Base-by-base conservation (phyloP, 2,113 vertebrate species). In the Chinchilla lanigera region DNA sequence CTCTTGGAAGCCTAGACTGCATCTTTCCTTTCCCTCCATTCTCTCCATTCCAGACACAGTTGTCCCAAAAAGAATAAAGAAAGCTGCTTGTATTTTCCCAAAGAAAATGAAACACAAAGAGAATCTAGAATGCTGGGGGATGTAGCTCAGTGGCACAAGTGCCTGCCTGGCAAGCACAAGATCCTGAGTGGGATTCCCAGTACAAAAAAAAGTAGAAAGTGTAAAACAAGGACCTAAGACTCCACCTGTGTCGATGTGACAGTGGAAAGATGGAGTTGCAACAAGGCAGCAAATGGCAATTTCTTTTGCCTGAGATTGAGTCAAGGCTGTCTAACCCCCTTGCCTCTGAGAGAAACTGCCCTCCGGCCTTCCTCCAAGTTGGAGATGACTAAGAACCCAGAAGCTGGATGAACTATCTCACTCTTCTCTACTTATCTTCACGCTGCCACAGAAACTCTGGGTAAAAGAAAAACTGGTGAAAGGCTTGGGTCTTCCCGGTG, bases 31-130 rank as follows among this genome's bases (percentile, higher is more conserved):
- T 30, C 38, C 92, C 38, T 65, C 58, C 19, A 44, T 87, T 35
- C 47, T 91, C 3, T 50, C 77, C 47, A 81, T 44, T 92, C 52
- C 84, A 96, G 50, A 73, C 6, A 35, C 22, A 44, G 19, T 92
- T 61, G 89, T 86, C 67, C 67, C 88, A 97, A 92, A 83, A 26
- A 71, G 84, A 77, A 75, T 54, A 75, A 80, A 89, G 24, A 41
- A 92, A 83, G 41, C 24, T 83, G 80, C 38, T 89, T 28, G 3
- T 58, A 54, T 89, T 89, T 94, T 89, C 7, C 60, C n/a, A 12
- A 80, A 83, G 44, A 83, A 47, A 86, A 93, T 75, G 71, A 90
- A 85, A 82, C 0, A 17, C 93, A 67, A 73, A 90, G 19, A 88
- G 14, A 82, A 69, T 80, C n/a, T 41, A 90, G 67, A 95, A n/a